These are phyloP conservation scores for Macrotis lagotis DNA, from an alignment of 2,113 vertebrate species.

Conservation along the genomic window DNA sequence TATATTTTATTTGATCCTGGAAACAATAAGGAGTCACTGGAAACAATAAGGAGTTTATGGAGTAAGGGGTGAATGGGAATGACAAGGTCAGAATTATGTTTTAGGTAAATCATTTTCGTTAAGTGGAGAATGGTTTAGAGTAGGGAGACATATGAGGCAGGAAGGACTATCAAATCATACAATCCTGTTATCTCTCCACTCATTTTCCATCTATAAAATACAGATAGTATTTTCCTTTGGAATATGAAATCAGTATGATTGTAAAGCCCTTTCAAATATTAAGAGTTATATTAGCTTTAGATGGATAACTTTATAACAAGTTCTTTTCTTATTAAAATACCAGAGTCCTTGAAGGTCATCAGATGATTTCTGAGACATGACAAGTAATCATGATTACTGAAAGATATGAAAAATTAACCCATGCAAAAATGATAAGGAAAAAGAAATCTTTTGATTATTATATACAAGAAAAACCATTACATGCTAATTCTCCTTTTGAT, in stretches of 20 bases:
- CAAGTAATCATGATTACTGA: neutral
- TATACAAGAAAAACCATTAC: neutral
- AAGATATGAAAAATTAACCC: neutral
- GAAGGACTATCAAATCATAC: neutral
- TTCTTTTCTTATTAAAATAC: neutral
- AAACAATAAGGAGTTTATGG: too few relatives aligned
- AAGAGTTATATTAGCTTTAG: neutral
- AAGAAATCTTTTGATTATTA: neutral
- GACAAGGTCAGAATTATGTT: too few relatives aligned
- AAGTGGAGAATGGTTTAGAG: too few relatives aligned
- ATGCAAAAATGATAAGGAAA: neutral
- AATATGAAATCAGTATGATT: neutral
- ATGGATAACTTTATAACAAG: neutral
- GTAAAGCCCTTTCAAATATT: neutral
- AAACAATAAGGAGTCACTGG: too few relatives aligned
- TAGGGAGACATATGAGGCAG: too few relatives aligned
- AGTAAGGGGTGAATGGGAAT: too few relatives aligned
- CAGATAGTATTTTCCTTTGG: neutral
- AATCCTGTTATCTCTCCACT: neutral
- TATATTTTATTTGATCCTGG: too few relatives aligned
- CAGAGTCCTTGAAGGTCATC: neutral
- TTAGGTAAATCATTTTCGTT: too few relatives aligned
- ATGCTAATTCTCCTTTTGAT: neutral
- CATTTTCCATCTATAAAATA: neutral
- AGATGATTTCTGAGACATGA: neutral